A percentile compares a stretch with the other conserved stretches of the same genome.
These are phyloP conservation scores for Sebastiscus tertius DNA, from an alignment of 2,797 vertebrate species.

Conservation along the genomic window DNA sequence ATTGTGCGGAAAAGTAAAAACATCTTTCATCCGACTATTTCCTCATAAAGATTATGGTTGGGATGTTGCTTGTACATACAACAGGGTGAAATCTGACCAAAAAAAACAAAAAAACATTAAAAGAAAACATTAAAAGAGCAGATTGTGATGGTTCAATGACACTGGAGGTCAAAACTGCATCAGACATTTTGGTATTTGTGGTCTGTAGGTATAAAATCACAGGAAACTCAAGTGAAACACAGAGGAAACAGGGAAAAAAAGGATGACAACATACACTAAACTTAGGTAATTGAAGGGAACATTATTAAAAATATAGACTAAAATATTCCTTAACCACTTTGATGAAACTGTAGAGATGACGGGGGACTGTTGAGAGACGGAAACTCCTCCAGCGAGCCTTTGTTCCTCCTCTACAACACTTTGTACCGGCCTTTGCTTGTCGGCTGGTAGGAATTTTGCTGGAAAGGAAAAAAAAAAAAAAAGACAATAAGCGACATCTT, in stretches of 20 bases:
- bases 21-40: slow-evolving; percentile 29
- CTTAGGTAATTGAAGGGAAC: not conserved
- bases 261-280: not conserved
- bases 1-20: slow-evolving; percentile 65
- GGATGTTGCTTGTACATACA: slow-evolving; percentile 16
- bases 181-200: not conserved
- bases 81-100: slow-evolving; percentile 7
- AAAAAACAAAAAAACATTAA: not conserved
- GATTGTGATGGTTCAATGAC: slow-evolving; percentile 9
- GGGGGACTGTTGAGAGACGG: not conserved
- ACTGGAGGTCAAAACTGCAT: not conserved
- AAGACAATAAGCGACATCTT: not conserved
- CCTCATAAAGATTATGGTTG: not conserved
- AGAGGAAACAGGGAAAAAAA: not conserved
- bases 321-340: slow-evolving; percentile 61
- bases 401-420: slow-evolving; percentile 86
- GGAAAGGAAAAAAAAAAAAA: slow-evolving; percentile 34
- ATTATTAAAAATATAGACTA: slow-evolving; percentile 63
- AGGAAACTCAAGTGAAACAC: not conserved
- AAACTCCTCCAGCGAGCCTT: not conserved
- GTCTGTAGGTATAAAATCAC: slow-evolving; percentile 17
- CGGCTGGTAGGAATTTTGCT: slow-evolving; percentile 99
- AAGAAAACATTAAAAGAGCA: not conserved
- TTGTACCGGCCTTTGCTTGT: slow-evolving; percentile 99
- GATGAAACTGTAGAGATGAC: slow-evolving; percentile 34